Evolutionary conservation across 2,113 vertebrate species (phyloP), one percentile per base, ranked within the genome.

Genomic region (Rhinoptilus africanus): DNA sequence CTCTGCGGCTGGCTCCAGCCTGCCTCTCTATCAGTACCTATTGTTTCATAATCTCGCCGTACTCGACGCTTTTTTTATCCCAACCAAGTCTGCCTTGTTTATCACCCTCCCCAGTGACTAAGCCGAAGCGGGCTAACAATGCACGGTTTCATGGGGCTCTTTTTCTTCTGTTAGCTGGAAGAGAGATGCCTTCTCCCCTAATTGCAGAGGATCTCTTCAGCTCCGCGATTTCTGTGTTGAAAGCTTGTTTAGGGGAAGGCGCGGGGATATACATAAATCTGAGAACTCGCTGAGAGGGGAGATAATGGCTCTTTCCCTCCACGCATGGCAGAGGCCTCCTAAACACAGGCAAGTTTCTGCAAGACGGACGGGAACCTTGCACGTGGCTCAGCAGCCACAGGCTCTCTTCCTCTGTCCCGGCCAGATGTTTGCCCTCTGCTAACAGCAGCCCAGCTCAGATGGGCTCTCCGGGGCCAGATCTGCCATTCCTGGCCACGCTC

Each of bases 1-100:
- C 96, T 96, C 91, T 68, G 78, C 18, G 59, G 69, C 93, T 96
- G 94, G 80, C 94, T 94, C 87, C 15, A 45, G 68, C 71, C 85
- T 94, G 96, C 90, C 95, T 93, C 87, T 96, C 96, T 95, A 95
- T 96, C 95, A 96, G 93, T 88, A 92, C 90, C 96, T 88, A 95
- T 96, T 96, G 96, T 96, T 95, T 93, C 75, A 90, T 93, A 93
- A 96, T 96, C 92, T 93, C 51, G 1, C 95, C 75, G 45, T 80
- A 73, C 93, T 89, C 85, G 2, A 92, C 35, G 82, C 81, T 94
- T 96, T 95, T 96, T 96, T 97, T 95, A 95, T 96, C 95, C 95
- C 92, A 39, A 69, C 89, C 74, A 85, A 97, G 88, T 94, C 93
- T 96, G 92, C 96, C 92, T 90, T 82, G 96, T 89, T 96, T 88